Percentiles rank a stretch among this genome's conserved stretches.
Conservation (phyloP, 2,888 invertebrate genomes). For the Ophion ellenae region DNA sequence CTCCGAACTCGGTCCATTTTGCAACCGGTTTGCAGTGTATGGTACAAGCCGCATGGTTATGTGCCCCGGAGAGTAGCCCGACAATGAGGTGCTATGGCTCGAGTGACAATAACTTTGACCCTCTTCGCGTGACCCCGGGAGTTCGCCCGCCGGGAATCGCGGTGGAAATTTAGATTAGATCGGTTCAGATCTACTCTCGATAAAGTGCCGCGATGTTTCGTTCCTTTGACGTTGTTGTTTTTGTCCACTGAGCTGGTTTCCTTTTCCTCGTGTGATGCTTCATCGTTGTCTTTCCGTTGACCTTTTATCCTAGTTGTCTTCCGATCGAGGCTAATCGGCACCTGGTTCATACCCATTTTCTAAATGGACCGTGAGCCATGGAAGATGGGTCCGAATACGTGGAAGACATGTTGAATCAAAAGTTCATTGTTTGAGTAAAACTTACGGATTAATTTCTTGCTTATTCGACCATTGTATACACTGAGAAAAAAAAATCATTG, state of each 20-base stretch:
- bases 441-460: too few relatives aligned
- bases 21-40: slow-evolving; percentile 62
- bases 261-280: slow-evolving; percentile 37
- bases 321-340: not conserved
- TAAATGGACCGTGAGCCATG: not conserved
- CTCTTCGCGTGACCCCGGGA: slow-evolving; percentile 42
- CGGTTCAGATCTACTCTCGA: slow-evolving; percentile 55
- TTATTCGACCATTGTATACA: too few relatives aligned
- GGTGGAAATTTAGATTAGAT: slow-evolving; percentile 58
- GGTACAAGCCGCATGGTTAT: not conserved
- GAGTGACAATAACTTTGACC: slow-evolving; percentile 62
- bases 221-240: slow-evolving; percentile 1
- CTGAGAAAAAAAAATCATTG: too few relatives aligned
- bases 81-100: slow-evolving; percentile 53
- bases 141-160: slow-evolving; percentile 4
- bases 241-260: slow-evolving; percentile 41
- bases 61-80: slow-evolving; percentile 22
- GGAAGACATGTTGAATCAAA: too few relatives aligned
- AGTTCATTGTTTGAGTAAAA: too few relatives aligned
- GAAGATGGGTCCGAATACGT: not conserved
- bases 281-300: slow-evolving; percentile 14
- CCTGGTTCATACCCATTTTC: not conserved
- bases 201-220: slow-evolving; percentile 31
- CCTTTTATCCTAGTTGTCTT: not conserved
- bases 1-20: slow-evolving; percentile 66